Evolutionary conservation across 2,797 vertebrate species (phyloP), one percentile per base, ranked within the genome.

Genomic region (Sebastolobus alascanus): DNA sequence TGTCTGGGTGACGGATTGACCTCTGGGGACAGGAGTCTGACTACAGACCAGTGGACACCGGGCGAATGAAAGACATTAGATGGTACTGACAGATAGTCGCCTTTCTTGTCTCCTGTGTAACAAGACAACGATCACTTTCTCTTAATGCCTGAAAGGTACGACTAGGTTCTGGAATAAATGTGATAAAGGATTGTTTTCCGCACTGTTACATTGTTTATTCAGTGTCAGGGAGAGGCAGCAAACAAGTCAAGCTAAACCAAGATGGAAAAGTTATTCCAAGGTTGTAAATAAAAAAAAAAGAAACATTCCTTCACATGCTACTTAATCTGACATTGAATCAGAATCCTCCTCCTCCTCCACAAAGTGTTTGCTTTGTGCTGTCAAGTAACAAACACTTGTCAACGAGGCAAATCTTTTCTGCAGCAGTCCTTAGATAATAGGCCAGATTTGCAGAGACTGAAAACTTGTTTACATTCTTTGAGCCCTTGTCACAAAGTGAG

Each of bases 401-500:
- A 91, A 63, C 84, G 52, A 79, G 76, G 84, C 80, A 67, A 63
- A 82, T 82, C 79, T 90, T 84, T 81, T 87, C 73, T 78, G 37
- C 33, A 65, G 80, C 78, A 73, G 84, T 80, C 87, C 84, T 83
- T 13, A 90, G 87, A 94, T 92, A 91, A 94, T 87, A 90, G 79
- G 84, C 64, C 80, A 86, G 87, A 93, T 93, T 89, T 86, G 73
- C 78, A 74, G 69, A 87, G 90, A 89, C 89, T 87, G 85, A 87
- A 87, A 89, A 84, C 86, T 88, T 93, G 92, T 94, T 95, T 93
- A 91, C 88, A 93, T 95, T 95, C 89, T 90, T 90, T 84, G 66
- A 88, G 83, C 71, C 76, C 89, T 83, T 82, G 83, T 93, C 90
- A 90, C 84, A 91, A 84, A 92, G 87, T 80, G 82, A 74, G 85